phyloP scores from a whole-genome alignment of 2,888 invertebrate genomes.

The Spodoptera exigua region DNA sequence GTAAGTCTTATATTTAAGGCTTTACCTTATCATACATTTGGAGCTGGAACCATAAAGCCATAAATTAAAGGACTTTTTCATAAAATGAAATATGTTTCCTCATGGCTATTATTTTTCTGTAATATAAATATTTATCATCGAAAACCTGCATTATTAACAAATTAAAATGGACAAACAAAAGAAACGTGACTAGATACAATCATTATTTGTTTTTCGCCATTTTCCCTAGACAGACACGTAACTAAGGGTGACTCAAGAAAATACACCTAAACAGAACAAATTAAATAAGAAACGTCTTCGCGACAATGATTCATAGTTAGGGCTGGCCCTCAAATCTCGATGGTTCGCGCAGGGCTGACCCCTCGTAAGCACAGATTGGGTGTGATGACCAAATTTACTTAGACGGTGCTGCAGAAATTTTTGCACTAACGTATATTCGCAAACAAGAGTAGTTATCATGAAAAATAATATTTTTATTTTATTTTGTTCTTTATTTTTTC shows the following conservation, averaged over 20 bases:
- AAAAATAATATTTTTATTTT: too few relatives aligned
- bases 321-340: conserved; percentile 83
- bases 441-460: conserved; percentile 25
- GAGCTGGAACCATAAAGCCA: too few relatives aligned
- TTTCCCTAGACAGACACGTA: conserved; percentile 30
- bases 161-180: conserved; percentile 27
- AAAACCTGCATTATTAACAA: conserved; percentile 6
- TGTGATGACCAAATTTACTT: conserved; percentile 89
- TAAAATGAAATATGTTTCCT: too few relatives aligned
- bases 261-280: conserved; percentile 72
- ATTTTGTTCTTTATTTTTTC: too few relatives aligned
- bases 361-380: conserved; percentile 85
- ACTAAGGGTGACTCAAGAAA: conserved; percentile 52
- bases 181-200: conserved; percentile 39
- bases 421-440: conserved; percentile 69
- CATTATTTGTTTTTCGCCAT: conserved; percentile 16
- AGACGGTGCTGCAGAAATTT: conserved; percentile 80
- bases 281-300: conserved; percentile 79
- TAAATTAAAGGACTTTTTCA: too few relatives aligned
- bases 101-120: too few relatives aligned
- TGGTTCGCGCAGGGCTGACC: conserved; percentile 78
- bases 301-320: conserved; percentile 82
- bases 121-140: too few relatives aligned
- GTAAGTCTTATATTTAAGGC: too few relatives aligned
- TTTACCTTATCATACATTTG: too few relatives aligned